A percentile compares a stretch with the other conserved stretches of the same genome.
Evolutionary conservation across 64 coral and sea anemone genomes (phyloP).

Genomic region (Montipora cactus): DNA sequence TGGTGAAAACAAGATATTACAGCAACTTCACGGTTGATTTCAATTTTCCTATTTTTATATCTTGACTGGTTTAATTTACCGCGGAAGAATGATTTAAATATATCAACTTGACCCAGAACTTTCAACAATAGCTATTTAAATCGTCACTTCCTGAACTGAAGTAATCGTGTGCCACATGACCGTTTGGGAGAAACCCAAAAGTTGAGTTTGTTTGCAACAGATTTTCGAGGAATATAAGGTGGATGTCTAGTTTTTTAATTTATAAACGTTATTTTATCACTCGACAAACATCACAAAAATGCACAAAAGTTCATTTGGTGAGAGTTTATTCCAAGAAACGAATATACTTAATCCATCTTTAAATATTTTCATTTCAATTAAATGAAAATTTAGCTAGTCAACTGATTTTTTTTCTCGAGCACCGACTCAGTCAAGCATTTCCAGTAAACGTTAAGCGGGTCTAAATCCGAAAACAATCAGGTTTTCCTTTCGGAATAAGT

Average conservation of each 20-base stretch:
- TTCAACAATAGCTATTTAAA: background rate
- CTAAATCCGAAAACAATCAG: background rate
- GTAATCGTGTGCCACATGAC: background rate
- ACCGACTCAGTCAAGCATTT: too few relatives aligned
- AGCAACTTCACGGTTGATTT: background rate
- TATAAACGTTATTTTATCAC: too few relatives aligned
- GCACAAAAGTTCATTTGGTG: too few relatives aligned
- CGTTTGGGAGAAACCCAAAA: background rate
- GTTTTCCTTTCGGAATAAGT: background rate
- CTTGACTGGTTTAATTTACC: background rate
- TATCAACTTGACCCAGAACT: background rate
- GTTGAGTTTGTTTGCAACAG: background rate
- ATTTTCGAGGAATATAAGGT: background rate
- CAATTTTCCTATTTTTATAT: constrained; percentile 12
- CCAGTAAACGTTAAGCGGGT: background rate
- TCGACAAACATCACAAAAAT: too few relatives aligned
- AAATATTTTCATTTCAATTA: background rate
- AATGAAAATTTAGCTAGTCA: background rate
- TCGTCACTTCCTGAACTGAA: background rate
- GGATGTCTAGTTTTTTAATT: too few relatives aligned
- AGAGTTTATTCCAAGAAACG: background rate
- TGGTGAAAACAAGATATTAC: background rate
- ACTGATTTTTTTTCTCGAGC: too few relatives aligned
- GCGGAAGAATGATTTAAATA: background rate
- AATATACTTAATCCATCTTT: background rate